These are phyloP conservation scores for Turritopsis dohrnii DNA, from an alignment of 30 jellyfish, hydroid and myxozoan genomes.

Conservation along the genomic window DNA sequence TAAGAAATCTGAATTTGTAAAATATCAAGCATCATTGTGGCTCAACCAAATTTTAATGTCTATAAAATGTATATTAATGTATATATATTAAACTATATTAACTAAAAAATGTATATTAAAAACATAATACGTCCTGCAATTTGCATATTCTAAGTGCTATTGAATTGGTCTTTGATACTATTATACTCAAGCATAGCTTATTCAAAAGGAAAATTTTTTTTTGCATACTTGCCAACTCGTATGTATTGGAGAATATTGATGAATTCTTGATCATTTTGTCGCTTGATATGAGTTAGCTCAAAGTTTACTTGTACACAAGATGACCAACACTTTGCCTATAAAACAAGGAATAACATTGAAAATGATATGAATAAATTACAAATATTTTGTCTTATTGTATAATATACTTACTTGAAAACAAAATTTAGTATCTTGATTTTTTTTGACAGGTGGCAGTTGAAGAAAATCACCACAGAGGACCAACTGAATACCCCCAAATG, in stretches of 20 bases:
- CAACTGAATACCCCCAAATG: slow-evolving; percentile 98
- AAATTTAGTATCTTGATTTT: slow-evolving; percentile 33
- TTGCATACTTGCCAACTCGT: slow-evolving; percentile 86
- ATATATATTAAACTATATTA: no score
- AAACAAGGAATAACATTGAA: neutral
- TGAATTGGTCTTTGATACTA: no score
- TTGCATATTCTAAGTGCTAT: no score
- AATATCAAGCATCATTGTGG: no score
- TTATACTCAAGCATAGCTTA: neutral
- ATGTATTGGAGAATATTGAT: slow-evolving; percentile 66
- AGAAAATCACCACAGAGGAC: slow-evolving; percentile 83
- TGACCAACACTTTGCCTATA: slow-evolving; percentile 88
- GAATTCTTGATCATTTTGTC: slow-evolving; percentile 90
- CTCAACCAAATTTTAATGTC: no score
- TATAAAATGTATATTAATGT: no score
- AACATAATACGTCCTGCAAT: no score
- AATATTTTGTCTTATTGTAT: no score
- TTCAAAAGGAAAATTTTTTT: neutral
- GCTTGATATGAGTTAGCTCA: slow-evolving; percentile 77
- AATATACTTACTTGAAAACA: slow-evolving; percentile 69
- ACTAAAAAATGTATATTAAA: no score
- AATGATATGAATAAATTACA: no score
- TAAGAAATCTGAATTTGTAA: no score
- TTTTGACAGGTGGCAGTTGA: slow-evolving; percentile 89
- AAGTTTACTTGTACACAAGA: slow-evolving; percentile 45